Percentiles rank a stretch among this genome's conserved stretches.
phyloP scores from a whole-genome alignment of 1,140 invertebrate species.

The Sipha flava region DNA sequence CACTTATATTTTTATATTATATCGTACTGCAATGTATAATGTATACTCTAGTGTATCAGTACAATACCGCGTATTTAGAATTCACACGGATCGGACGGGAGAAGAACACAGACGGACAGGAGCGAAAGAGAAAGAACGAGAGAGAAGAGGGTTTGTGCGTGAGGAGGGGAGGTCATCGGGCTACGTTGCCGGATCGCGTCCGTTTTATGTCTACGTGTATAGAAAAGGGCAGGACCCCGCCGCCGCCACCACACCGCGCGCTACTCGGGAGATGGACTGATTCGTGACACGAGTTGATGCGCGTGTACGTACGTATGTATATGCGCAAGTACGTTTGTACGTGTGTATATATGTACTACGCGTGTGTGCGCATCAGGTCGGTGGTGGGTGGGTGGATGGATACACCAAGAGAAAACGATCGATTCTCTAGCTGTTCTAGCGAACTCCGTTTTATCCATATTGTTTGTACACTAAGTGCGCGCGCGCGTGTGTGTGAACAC shows the following conservation, averaged over 20 bases:
- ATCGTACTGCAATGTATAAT: neutral
- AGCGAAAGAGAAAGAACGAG: neutral
- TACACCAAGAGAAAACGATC: slow-evolving; percentile 29
- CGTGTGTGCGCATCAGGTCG: neutral
- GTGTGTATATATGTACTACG: too few relatives aligned
- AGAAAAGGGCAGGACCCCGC: slow-evolving; percentile 23
- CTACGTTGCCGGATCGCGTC: slow-evolving; percentile 14
- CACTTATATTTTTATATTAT: neutral
- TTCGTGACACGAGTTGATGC: slow-evolving; percentile 8
- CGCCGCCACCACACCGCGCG: neutral
- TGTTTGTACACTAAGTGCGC: neutral
- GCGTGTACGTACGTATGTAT: too few relatives aligned
- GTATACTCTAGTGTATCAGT: neutral
- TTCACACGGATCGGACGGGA: neutral
- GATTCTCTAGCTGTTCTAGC: slow-evolving; percentile 29
- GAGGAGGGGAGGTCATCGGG: slow-evolving; percentile 17
- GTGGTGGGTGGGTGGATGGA: slow-evolving; percentile 6
- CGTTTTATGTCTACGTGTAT: neutral
- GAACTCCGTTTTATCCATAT: slow-evolving; percentile 30
- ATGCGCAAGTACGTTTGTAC: too few relatives aligned
- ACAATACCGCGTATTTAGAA: neutral
- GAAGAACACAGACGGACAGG: neutral
- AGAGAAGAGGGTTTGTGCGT: neutral
- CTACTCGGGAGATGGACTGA: slow-evolving; percentile 22
- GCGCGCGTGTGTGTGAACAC: neutral